Evolutionary conservation across 2,888 invertebrate species (phyloP).

Genomic region (Melinopterus prodromus): DNA sequence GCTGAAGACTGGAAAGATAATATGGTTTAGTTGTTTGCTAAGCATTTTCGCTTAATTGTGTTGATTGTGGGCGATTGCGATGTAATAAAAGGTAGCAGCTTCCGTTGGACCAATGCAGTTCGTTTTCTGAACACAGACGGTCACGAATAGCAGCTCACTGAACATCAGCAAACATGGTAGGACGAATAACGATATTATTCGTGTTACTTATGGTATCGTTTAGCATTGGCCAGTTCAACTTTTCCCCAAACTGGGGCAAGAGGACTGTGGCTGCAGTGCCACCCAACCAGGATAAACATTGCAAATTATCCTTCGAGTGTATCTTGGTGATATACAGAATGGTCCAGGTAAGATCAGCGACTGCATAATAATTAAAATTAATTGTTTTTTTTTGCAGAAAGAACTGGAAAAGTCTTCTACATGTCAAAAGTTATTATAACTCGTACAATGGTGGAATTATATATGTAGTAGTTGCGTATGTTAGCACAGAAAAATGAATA

Average conservation of each 20-base stretch:
- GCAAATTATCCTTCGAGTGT: slow-evolving; percentile 29
- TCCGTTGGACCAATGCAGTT: not conserved
- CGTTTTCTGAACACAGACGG: not conserved
- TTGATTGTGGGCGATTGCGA: not conserved
- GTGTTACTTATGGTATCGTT: slow-evolving; percentile 24
- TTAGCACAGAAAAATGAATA: not conserved
- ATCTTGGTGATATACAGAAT: slow-evolving; percentile 31
- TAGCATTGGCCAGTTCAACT: slow-evolving; percentile 32
- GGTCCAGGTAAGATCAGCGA: slow-evolving; percentile 26
- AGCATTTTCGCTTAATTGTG: not conserved
- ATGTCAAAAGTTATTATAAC: not conserved
- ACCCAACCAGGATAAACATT: slow-evolving; percentile 5
- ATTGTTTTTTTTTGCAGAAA: not conserved
- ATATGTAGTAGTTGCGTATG: too few relatives aligned
- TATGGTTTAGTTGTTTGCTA: not conserved
- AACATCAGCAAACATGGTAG: not conserved
- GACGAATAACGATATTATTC: not conserved
- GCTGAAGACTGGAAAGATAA: not conserved
- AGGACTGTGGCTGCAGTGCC: not conserved
- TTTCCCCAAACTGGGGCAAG: slow-evolving; percentile 36
- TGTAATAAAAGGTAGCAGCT: not conserved
- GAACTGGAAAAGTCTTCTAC: not conserved
- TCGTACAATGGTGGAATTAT: too few relatives aligned
- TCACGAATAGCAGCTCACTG: not conserved
- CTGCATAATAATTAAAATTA: not conserved